A percentile compares a stretch with the other conserved stretches of the same genome.
Conservation (phyloP, 1,140 invertebrate genomes). For the Trachymyrmex cornetzi region DNA sequence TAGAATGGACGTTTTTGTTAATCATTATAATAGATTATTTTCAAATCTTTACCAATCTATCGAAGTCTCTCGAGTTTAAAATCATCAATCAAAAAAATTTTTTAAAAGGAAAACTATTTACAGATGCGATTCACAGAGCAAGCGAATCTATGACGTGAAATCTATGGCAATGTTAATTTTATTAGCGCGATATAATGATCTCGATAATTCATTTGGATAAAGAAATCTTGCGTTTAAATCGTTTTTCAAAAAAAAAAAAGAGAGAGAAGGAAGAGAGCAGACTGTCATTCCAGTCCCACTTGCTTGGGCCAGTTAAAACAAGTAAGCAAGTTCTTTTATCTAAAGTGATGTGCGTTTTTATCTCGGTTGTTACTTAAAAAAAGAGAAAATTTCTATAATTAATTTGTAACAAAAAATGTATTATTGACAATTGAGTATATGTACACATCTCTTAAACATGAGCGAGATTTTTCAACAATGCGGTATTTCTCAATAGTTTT, state of each 20-base stretch:
- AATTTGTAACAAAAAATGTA: conserved; percentile 51
- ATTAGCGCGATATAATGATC: conserved; percentile 75
- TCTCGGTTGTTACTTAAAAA: conserved; percentile 46
- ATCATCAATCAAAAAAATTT: conserved; percentile 15
- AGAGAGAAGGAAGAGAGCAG: conserved; percentile 40
- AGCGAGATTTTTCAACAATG: conserved; percentile 56
- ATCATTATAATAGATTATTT: conserved; percentile 66
- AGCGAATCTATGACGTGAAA: conserved; percentile 83
- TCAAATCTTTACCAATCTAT: conserved; percentile 74
- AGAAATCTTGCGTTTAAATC: conserved; percentile 62
- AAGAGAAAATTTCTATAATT: conserved; percentile 36
- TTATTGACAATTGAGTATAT: conserved; percentile 39
- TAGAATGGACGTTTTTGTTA: conserved; percentile 76
- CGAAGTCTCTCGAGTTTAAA: conserved; percentile 62
- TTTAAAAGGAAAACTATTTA: conserved; percentile 46
- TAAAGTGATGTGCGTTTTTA: conserved; percentile 52
- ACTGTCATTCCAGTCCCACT: conserved; percentile 74
- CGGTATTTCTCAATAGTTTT: conserved; percentile 75
- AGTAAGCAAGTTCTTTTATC: conserved; percentile 62
- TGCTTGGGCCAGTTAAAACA: conserved; percentile 65
- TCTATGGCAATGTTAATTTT: conserved; percentile 79
- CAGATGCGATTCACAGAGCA: conserved; percentile 74
- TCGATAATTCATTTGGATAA: conserved; percentile 71
- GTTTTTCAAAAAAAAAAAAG: conserved; percentile 57
- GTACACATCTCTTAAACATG: conserved; percentile 13